phyloP scores from a whole-genome alignment of 2,888 invertebrate species.

The Ormyrus labotus region DNA sequence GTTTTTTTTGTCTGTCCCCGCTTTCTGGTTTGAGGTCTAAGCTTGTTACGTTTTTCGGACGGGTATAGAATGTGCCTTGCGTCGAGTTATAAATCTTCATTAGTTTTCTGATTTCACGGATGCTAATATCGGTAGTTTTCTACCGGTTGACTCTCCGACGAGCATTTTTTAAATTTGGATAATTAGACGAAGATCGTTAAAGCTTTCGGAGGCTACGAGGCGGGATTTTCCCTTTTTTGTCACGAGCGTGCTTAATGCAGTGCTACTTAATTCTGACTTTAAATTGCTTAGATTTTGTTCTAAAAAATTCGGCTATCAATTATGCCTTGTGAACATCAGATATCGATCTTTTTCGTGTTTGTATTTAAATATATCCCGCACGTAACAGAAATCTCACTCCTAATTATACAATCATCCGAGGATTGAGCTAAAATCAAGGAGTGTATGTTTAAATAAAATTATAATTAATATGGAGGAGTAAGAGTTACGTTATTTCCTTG shows the following conservation, averaged over 20 bases:
- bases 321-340: neutral
- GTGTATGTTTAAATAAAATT: neutral
- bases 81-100: slow-evolving; percentile 46
- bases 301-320: slow-evolving; percentile 1
- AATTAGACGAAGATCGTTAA: slow-evolving; percentile 36
- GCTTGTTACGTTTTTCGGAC: neutral
- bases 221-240: slow-evolving; percentile 2
- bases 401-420: neutral
- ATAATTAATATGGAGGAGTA: neutral
- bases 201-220: slow-evolving; percentile 1
- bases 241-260: neutral
- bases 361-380: neutral
- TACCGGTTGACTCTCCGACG: neutral
- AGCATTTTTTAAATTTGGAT: slow-evolving; percentile 36
- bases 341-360: slow-evolving; percentile 2
- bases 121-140: slow-evolving; percentile 19
- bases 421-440: neutral
- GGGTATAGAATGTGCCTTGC: neutral
- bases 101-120: slow-evolving; percentile 19
- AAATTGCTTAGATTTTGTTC: neutral
- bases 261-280: neutral
- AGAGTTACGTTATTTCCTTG: slow-evolving; percentile 4
- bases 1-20: neutral
- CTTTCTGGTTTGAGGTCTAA: too few relatives aligned
- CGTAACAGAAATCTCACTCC: slow-evolving; percentile 3